Evolutionary conservation across 2,888 invertebrate species (phyloP).

Genomic region (Dexiosoma caninum): DNA sequence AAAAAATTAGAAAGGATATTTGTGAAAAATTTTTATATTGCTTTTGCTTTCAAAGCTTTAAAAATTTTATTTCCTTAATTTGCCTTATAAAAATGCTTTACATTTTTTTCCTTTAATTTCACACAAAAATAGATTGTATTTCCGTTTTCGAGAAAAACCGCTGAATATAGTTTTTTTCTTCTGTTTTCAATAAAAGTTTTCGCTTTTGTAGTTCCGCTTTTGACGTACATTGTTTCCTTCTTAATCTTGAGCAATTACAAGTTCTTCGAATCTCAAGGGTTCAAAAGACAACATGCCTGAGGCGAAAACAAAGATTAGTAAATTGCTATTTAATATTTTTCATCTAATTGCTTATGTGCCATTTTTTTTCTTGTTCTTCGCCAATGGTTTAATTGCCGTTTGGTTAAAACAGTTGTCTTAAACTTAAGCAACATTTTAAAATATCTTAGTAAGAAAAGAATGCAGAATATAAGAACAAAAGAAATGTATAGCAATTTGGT

Average conservation of each 20-base stretch:
- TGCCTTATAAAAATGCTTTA: not conserved
- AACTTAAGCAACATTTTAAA: slow-evolving; percentile 1
- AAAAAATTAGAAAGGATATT: no score
- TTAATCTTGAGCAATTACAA: not conserved
- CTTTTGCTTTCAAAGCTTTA: no score
- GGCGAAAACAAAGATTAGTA: not conserved
- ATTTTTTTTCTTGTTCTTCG: slow-evolving; percentile 12
- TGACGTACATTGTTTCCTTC: not conserved
- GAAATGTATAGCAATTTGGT: not conserved
- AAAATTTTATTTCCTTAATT: not conserved
- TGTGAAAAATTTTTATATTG: no score
- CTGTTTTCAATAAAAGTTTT: no score
- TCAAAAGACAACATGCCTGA: slow-evolving; percentile 15
- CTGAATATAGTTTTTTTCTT: not conserved
- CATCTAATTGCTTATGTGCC: slow-evolving; percentile 27
- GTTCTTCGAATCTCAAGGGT: slow-evolving; percentile 7
- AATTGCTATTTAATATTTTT: slow-evolving; percentile 42
- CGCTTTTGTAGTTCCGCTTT: not conserved
- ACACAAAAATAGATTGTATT: not conserved
- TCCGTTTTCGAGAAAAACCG: not conserved
- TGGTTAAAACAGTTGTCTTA: slow-evolving; percentile 16
- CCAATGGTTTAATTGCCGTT: slow-evolving; percentile 28
- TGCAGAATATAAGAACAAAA: not conserved
- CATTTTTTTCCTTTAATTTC: not conserved
- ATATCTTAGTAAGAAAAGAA: not conserved